Base-by-base conservation (phyloP, 2,113 vertebrate species). In the Sclerurus mexicanus region DNA sequence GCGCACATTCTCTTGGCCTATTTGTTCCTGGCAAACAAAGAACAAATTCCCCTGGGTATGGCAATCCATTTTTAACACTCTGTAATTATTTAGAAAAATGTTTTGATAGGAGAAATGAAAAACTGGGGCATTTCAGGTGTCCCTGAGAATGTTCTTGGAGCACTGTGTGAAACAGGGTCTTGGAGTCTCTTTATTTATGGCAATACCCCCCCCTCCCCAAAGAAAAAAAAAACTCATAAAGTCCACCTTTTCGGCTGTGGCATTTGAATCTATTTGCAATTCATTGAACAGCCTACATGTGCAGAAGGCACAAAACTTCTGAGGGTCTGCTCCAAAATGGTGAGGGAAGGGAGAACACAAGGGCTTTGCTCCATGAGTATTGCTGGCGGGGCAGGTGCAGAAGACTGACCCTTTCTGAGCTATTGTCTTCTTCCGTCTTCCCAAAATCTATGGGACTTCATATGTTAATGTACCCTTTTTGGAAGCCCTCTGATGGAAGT, bases 11-110 rank as follows among this genome's bases (percentile, higher is more conserved):
- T 94, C 78, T 89, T 94, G 96, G 91, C 93, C 95, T 96, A 91
- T 96, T 96, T 97, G 95, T 91, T 96, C 95, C 93, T 94, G 82
- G 95, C 95, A 97, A 96, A 96, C 95, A 96, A 94, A 93, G 72
- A 93, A 24, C 93, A 94, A 91, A 94, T 95, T 93, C 95, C 68
- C 78, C 72, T 80, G 79, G 96, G 95, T 94, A 90, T 85, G 90
- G 92, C 56, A 95, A 93, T 95, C 88, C 96, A 94, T 95, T 94
- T 97, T 95, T 95, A 97, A 97, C 88, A 75, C 49, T 85, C 93
- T 75, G 75, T 92, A 97, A 95, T 97, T 96, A 95, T 93, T 97
- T 96, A 90, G 94, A 82, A 93, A 96, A 94, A 87, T 89, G 74
- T 97, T 96, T 96, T 97, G 84, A 93, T 92, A 89, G 76, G 40